These are phyloP conservation scores for Lutjanus campechanus DNA, from an alignment of 2,797 vertebrate species.

Conservation along the genomic window DNA sequence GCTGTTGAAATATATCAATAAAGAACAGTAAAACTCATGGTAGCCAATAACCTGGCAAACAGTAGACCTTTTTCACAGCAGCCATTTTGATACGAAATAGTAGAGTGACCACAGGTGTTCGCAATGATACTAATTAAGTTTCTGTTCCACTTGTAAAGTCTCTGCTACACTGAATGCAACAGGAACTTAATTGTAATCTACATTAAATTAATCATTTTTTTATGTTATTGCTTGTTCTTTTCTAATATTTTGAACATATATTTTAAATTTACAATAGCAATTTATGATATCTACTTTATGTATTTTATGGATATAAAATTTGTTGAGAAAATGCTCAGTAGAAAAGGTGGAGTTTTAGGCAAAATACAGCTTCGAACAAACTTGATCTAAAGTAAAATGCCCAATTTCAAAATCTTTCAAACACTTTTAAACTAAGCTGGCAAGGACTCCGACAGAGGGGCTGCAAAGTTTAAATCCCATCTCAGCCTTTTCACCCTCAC, in stretches of 20 bases:
- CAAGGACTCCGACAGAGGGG: slow-evolving; percentile 1
- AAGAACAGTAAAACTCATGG: neutral
- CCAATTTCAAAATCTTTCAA: neutral
- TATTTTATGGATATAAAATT: neutral
- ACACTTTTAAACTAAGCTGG: neutral
- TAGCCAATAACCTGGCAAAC: neutral
- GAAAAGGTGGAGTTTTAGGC: neutral
- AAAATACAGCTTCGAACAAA: neutral
- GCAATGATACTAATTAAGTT: too few species aligned
- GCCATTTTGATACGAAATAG: too few species aligned
- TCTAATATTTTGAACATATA: neutral
- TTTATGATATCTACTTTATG: neutral
- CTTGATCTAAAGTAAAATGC: neutral
- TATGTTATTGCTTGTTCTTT: neutral
- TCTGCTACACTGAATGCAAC: too few species aligned
- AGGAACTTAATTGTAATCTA: too few species aligned
- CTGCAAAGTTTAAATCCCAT: neutral
- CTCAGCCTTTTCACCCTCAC: neutral
- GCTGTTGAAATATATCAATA: neutral
- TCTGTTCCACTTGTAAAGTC: too few species aligned
- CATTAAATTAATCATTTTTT: neutral
- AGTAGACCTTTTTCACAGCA: neutral
- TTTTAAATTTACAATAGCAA: neutral
- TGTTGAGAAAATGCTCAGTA: neutral
- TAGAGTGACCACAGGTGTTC: too few species aligned